phyloP scores from a whole-genome alignment of 2,797 vertebrate species.

The Hippoglossus hippoglossus region DNA sequence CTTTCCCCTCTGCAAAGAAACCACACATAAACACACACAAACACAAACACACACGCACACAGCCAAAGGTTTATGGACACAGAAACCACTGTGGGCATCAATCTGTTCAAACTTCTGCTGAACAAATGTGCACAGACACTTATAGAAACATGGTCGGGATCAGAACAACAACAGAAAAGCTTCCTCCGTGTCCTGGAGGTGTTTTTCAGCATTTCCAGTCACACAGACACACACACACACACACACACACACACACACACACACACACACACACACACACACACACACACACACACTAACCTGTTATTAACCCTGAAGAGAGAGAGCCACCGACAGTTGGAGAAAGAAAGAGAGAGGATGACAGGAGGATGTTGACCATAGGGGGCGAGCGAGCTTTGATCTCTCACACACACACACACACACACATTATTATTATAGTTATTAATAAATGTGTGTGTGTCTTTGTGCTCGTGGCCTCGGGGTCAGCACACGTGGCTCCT shows the following conservation, averaged over 20 bases:
- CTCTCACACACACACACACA: constrained; percentile 38
- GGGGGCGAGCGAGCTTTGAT: constrained; percentile 66
- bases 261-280: constrained; percentile 8
- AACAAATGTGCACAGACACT: no score
- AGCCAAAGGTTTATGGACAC: not conserved
- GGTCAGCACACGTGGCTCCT: no score
- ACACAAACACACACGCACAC: not conserved
- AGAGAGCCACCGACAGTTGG: constrained; percentile 41
- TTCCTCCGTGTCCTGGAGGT: constrained; percentile 55
- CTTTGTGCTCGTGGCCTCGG: no score
- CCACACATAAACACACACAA: not conserved
- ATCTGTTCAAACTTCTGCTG: no score
- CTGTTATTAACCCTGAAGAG: constrained; percentile 81
- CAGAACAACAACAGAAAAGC: constrained; percentile 45
- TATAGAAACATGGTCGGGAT: not conserved
- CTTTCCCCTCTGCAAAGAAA: constrained; percentile 52
- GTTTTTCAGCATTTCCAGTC: constrained; percentile 73
- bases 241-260: constrained; percentile 20
- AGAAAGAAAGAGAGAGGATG: constrained; percentile 67
- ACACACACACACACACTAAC: constrained; percentile 53
- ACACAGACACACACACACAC: constrained; percentile 29
- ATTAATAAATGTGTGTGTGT: no score
- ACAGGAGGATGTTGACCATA: constrained; percentile 74
- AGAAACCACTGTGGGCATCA: no score
- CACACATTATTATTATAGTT: constrained; percentile 3